Conservation (phyloP, 2,113 vertebrate genomes). For the Condylura cristata region DNA sequence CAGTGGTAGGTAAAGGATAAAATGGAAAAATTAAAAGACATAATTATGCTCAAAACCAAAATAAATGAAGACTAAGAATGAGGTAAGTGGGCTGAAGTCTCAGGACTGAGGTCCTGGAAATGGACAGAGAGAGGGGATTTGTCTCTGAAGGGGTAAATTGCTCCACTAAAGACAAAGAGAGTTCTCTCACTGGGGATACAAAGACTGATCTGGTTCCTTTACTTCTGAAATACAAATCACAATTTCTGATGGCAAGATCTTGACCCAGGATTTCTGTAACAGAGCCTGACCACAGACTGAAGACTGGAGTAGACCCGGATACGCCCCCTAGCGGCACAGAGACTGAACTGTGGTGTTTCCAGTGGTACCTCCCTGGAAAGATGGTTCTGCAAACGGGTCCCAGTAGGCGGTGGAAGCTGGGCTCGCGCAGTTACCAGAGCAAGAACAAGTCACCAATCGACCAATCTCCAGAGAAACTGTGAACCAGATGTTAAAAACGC, state of each 20-base stretch:
- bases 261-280: not conserved
- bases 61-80: not conserved
- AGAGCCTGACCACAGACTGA: not conserved
- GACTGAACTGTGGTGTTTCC: not conserved
- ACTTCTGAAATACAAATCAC: not conserved
- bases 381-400: no score
- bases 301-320: not conserved
- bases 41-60: not conserved
- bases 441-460: not conserved
- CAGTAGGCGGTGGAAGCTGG: no score
- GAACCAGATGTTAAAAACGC: not conserved
- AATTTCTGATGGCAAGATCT: not conserved
- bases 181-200: not conserved
- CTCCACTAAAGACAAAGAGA: not conserved
- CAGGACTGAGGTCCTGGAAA: not conserved
- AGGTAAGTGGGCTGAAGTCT: not conserved
- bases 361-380: fast-evolving
- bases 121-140: not conserved
- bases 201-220: not conserved
- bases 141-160: not conserved
- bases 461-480: not conserved
- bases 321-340: not conserved
- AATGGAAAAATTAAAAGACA: not conserved
- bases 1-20: not conserved
- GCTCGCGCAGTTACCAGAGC: fast-evolving